Conservation (phyloP, 2,113 vertebrate species). For the Lycaon pictus region DNA sequence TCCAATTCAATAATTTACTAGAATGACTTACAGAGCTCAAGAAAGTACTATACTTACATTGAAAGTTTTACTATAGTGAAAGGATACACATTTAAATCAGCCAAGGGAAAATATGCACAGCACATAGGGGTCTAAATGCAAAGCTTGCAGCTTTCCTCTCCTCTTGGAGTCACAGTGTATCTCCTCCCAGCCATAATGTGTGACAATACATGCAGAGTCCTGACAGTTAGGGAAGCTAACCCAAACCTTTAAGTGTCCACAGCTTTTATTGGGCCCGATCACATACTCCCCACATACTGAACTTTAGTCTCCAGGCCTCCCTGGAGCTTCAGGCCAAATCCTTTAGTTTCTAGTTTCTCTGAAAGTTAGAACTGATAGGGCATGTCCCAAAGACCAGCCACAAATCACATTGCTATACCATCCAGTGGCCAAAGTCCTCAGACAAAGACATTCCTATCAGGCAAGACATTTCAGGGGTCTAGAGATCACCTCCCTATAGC, state of each 20-base stretch:
- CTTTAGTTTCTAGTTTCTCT: background rate
- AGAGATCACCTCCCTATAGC: background rate
- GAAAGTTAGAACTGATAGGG: background rate
- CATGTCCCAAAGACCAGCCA: background rate
- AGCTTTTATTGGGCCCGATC: background rate
- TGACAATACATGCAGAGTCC: background rate
- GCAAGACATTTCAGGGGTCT: background rate
- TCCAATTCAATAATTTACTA: slow-evolving; percentile 38
- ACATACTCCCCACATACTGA: background rate
- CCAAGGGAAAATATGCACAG: background rate
- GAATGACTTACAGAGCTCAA: background rate
- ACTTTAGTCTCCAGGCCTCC: background rate
- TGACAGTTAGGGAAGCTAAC: background rate
- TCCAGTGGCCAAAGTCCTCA: background rate
- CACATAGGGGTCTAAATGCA: background rate
- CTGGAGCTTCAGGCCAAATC: background rate
- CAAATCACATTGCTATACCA: background rate
- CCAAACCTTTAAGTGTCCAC: background rate
- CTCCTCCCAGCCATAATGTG: background rate
- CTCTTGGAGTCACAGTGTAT: background rate
- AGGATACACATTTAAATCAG: slow-evolving; percentile 10
- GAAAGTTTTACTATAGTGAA: background rate
- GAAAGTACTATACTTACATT: background rate
- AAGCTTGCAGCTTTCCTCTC: background rate
- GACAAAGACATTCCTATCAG: background rate